These are phyloP conservation scores for Pluvianellus socialis DNA, from an alignment of 2,113 vertebrate species.

Conservation along the genomic window DNA sequence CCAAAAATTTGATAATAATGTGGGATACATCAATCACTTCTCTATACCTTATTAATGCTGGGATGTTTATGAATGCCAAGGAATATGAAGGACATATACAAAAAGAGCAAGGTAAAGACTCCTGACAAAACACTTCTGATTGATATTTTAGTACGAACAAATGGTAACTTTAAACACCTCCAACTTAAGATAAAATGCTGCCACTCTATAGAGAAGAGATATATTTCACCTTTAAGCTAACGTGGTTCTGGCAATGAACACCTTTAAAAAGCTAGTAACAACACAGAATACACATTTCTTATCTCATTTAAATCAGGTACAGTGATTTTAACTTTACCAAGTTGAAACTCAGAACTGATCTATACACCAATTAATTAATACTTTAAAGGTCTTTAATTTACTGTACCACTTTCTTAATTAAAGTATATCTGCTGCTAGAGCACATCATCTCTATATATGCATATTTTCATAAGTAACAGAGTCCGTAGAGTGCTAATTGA, in stretches of 20 bases:
- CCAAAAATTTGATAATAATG: constrained; percentile 76
- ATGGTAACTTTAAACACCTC: neutral
- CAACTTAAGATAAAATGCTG: neutral
- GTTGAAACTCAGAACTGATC: constrained; percentile 67
- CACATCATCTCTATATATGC: constrained; percentile 78
- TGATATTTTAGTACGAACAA: constrained; percentile 18
- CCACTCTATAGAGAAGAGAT: neutral
- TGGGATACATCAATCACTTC: constrained; percentile 73
- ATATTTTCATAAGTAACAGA: constrained; percentile 85
- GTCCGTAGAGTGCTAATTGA: constrained; percentile 86
- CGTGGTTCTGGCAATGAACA: neutral
- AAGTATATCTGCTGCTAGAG: constrained; percentile 77
- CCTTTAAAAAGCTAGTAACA: neutral
- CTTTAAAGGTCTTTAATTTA: constrained; percentile 85
- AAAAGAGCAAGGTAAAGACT: constrained; percentile 58
- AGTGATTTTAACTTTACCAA: constrained; percentile 65
- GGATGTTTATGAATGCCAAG: constrained; percentile 65
- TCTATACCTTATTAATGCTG: constrained; percentile 69
- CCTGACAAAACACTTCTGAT: constrained; percentile 39
- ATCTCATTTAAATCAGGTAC: constrained; percentile 49
- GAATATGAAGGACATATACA: constrained; percentile 71
- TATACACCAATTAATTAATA: constrained; percentile 80
- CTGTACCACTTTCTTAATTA: constrained; percentile 84
- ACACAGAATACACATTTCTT: neutral
- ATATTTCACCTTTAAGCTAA: neutral